These are phyloP conservation scores for Vanacampus margaritifer DNA, from an alignment of 2,113 vertebrate species.

Conservation along the genomic window DNA sequence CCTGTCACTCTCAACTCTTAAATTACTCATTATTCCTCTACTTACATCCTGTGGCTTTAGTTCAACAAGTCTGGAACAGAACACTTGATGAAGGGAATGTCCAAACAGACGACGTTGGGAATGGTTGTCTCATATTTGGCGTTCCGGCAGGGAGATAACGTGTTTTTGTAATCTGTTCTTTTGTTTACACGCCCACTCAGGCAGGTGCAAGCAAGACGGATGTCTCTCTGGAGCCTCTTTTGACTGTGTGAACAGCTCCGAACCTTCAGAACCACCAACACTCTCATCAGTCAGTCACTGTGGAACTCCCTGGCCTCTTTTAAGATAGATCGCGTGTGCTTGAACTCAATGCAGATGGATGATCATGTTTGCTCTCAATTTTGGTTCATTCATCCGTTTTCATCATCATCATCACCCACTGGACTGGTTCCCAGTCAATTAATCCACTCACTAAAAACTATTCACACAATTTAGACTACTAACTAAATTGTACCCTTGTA, in stretches of 20 bases:
- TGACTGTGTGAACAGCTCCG: slow-evolving; percentile 4
- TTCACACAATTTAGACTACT: too few relatives aligned
- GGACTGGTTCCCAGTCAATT: too few relatives aligned
- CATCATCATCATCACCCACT: too few relatives aligned
- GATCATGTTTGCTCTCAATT: background rate
- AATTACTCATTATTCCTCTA: background rate
- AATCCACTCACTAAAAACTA: too few relatives aligned
- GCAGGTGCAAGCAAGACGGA: slow-evolving; percentile 52
- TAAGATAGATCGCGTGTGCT: background rate
- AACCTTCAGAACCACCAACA: slow-evolving; percentile 31
- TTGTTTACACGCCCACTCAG: slow-evolving; percentile 65
- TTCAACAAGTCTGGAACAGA: background rate
- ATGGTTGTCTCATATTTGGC: slow-evolving; percentile 16
- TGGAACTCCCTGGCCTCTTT: background rate
- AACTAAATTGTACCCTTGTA: too few relatives aligned
- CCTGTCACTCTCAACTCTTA: background rate
- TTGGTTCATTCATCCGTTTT: background rate
- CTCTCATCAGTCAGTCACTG: slow-evolving; percentile 6
- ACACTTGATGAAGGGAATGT: background rate
- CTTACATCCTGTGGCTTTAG: background rate
- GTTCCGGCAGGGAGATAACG: slow-evolving; percentile 23
- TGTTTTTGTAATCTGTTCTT: slow-evolving; percentile 49
- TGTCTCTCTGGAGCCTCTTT: slow-evolving; percentile 31
- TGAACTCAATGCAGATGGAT: background rate
- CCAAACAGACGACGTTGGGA: background rate